These are phyloP conservation scores for Corythornis leucogaster DNA, from an alignment of 2,797 vertebrate species.

Conservation along the genomic window DNA sequence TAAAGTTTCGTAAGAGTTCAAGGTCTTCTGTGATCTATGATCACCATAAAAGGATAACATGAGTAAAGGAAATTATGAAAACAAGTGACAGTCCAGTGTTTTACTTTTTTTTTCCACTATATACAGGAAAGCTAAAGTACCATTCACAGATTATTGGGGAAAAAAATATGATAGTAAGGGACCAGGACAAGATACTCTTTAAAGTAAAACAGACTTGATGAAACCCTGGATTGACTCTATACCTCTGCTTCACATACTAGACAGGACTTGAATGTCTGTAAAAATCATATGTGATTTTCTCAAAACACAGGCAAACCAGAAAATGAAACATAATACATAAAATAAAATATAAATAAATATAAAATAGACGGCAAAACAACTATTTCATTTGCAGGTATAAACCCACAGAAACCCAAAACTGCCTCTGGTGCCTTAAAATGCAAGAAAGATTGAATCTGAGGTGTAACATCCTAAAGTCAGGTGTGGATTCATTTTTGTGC, in stretches of 20 bases:
- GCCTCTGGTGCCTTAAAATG: not conserved
- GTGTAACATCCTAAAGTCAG: not conserved
- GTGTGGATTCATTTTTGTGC: not conserved
- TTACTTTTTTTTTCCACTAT: constrained; percentile 29
- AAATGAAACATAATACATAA: not conserved
- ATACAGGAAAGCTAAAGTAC: constrained; percentile 4
- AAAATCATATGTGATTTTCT: not conserved
- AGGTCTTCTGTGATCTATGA: not conserved
- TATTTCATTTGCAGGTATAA: not conserved
- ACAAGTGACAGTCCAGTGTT: not conserved
- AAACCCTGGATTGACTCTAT: not conserved
- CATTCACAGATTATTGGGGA: constrained; percentile 23
- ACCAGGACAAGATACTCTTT: not conserved
- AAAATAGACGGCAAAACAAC: not conserved
- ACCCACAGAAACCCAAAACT: not conserved
- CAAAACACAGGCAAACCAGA: not conserved
- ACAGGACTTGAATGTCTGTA: not conserved
- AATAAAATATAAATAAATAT: not conserved
- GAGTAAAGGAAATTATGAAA: not conserved
- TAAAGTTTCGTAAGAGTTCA: not conserved
- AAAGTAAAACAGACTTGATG: not conserved
- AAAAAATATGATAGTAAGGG: not conserved
- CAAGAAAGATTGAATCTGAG: not conserved
- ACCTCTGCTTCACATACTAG: not conserved
- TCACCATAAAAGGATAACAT: not conserved